phyloP scores from a whole-genome alignment of 2,797 vertebrate species.

The Hippocampus kuda region DNA sequence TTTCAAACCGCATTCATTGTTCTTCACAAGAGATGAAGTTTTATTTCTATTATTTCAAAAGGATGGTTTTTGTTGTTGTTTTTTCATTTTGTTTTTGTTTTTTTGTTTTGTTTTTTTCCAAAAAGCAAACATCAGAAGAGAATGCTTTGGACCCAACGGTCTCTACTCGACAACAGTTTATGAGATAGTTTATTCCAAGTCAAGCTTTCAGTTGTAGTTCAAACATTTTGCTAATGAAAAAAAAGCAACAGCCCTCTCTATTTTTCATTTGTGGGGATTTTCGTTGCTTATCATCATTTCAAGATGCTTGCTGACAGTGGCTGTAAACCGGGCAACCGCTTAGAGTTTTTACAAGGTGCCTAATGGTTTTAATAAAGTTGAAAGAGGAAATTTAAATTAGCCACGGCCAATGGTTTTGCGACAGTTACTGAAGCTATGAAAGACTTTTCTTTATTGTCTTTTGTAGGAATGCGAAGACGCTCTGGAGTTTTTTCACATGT shows the following conservation, averaged over 20 bases:
- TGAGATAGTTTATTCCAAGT: not conserved
- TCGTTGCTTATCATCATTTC: slow-evolving; percentile 33
- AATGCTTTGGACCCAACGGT: too few species aligned
- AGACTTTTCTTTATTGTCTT: slow-evolving; percentile 29
- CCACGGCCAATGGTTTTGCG: slow-evolving; percentile 9
- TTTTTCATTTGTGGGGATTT: not conserved
- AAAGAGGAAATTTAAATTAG: slow-evolving; percentile 30
- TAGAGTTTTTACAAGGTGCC: slow-evolving; percentile 36
- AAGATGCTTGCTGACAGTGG: slow-evolving; percentile 45
- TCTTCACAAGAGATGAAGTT: too few species aligned
- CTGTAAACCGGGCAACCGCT: slow-evolving; percentile 17
- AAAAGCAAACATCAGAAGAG: not conserved
- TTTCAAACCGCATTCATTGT: too few species aligned
- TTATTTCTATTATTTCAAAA: too few species aligned
- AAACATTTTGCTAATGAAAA: not conserved
- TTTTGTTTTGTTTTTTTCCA: too few species aligned
- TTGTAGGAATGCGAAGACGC: slow-evolving; percentile 11
- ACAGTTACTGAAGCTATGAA: slow-evolving; percentile 22
- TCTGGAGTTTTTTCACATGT: not conserved
- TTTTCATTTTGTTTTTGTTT: too few species aligned
- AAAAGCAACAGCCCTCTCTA: not conserved
- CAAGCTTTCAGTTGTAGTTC: not conserved
- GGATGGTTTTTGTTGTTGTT: too few species aligned
- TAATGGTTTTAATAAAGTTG: slow-evolving; percentile 31
- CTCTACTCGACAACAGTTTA: not conserved